A percentile compares a stretch with the other conserved stretches of the same genome.
Evolutionary conservation across 2,113 vertebrate species (phyloP).

Genomic region (Canis aureus): DNA sequence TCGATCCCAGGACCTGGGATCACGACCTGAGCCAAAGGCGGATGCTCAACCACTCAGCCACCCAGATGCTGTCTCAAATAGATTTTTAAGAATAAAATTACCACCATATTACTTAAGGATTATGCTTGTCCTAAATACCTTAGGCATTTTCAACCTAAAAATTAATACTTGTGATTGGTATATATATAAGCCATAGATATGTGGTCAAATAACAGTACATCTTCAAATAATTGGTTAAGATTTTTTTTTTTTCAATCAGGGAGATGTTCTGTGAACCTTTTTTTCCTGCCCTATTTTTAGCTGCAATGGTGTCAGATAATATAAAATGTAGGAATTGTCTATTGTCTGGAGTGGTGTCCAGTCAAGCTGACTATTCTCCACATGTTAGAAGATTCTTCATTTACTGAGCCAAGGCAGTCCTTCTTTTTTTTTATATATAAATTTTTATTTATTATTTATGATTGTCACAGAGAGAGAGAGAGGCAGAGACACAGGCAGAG

Average conservation of each 20-base stretch:
- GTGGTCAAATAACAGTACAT: neutral
- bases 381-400: neutral
- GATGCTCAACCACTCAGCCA: too few relatives aligned
- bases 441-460: too few relatives aligned
- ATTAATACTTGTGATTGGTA: neutral
- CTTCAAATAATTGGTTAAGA: constrained; percentile 21
- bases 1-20: too few relatives aligned
- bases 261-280: neutral
- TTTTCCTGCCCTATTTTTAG: constrained; percentile 24
- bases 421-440: neutral
- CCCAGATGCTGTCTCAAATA: neutral
- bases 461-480: too few relatives aligned
- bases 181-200: neutral
- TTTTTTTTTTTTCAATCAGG: neutral
- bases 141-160: neutral
- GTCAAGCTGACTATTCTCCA: neutral
- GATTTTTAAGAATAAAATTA: neutral
- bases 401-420: neutral
- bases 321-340: neutral
- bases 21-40: too few relatives aligned
- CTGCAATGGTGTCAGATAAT: neutral
- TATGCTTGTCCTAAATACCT: neutral
- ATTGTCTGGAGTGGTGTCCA: neutral
- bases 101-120: neutral
- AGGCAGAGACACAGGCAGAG: too few relatives aligned